Evolutionary conservation across 2,113 vertebrate genomes (phyloP).

Genomic region (Lasiurus borealis): DNA sequence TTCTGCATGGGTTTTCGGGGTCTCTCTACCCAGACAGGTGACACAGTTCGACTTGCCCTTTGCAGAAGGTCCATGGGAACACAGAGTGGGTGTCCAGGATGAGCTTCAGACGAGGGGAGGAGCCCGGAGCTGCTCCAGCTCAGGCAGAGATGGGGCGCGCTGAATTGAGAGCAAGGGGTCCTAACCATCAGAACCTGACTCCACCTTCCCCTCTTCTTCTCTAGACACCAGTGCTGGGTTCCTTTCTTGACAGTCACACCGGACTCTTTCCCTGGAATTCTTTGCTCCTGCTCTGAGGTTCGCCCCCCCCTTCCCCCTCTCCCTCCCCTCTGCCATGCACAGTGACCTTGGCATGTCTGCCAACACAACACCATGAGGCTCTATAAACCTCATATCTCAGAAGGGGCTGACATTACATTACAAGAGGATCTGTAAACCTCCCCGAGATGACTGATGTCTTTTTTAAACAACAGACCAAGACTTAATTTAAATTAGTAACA

Average conservation of each 20-base stretch:
- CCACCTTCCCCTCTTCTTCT: background rate
- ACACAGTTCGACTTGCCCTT: background rate
- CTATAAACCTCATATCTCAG: conserved; percentile 91
- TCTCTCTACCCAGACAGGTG: background rate
- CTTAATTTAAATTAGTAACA: conserved; percentile 93
- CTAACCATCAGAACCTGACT: rapidly evolving
- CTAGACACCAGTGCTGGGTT: background rate
- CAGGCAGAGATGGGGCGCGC: rapidly evolving
- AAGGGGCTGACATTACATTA: conserved; percentile 92
- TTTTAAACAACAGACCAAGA: conserved; percentile 92
- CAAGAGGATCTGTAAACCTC: conserved; percentile 91
- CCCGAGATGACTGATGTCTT: conserved; percentile 90
- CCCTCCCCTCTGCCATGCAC: conserved; percentile 72
- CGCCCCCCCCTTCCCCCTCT: conserved; percentile 27
- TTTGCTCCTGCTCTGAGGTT: conserved; percentile 83
- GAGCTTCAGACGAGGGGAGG: background rate
- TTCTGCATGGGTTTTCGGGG: background rate
- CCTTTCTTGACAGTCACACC: background rate
- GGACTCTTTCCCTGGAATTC: conserved; percentile 82
- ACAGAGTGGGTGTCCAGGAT: conserved; percentile 45
- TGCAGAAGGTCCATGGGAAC: conserved; percentile 77
- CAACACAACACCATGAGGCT: conserved; percentile 87
- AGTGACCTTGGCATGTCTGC: conserved; percentile 91
- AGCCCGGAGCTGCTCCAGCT: background rate
- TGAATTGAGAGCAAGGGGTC: background rate